Evolutionary conservation across 2,113 vertebrate species (phyloP).

Genomic region (Mustela nigripes): DNA sequence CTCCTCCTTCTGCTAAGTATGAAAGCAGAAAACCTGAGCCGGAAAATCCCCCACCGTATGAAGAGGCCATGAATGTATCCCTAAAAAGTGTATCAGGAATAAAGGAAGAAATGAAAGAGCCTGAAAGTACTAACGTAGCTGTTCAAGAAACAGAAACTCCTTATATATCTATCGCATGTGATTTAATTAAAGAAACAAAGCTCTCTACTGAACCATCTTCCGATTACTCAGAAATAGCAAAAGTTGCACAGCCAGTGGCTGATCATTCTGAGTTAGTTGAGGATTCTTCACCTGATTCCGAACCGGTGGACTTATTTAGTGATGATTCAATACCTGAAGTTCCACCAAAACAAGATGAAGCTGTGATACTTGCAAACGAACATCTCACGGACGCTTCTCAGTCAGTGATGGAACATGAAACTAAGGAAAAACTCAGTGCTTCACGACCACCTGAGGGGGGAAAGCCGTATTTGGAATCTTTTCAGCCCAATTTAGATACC

Average conservation of each 20-base stretch:
- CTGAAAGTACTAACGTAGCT: conserved; percentile 66
- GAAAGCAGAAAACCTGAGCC: conserved; percentile 87
- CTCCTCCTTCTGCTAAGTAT: conserved; percentile 87
- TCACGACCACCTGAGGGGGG: conserved; percentile 51
- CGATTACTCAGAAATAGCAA: conserved; percentile 79
- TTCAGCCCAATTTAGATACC: conserved; percentile 76
- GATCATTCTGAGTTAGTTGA: conserved; percentile 82
- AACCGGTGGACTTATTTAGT: conserved; percentile 86
- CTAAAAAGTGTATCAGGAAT: conserved; percentile 74
- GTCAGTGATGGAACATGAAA: conserved; percentile 63
- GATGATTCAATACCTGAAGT: conserved; percentile 86
- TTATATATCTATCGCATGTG: conserved; percentile 94
- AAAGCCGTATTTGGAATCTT: conserved; percentile 89
- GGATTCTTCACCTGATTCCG: conserved; percentile 85
- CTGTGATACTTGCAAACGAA: conserved; percentile 75
- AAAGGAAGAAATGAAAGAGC: conserved; percentile 77
- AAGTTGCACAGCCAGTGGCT: conserved; percentile 78
- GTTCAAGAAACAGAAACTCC: conserved; percentile 88
- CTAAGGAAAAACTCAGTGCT: conserved; percentile 69
- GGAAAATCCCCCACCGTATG: conserved; percentile 92
- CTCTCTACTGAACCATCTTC: conserved; percentile 84
- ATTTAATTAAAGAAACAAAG: conserved; percentile 95
- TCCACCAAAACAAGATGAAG: conserved; percentile 83
- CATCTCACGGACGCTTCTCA: conserved; percentile 69
- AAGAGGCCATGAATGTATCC: conserved; percentile 91